These are phyloP conservation scores for Mesochorus sp. DNA, from an alignment of 2,888 invertebrate species.

Conservation along the genomic window DNA sequence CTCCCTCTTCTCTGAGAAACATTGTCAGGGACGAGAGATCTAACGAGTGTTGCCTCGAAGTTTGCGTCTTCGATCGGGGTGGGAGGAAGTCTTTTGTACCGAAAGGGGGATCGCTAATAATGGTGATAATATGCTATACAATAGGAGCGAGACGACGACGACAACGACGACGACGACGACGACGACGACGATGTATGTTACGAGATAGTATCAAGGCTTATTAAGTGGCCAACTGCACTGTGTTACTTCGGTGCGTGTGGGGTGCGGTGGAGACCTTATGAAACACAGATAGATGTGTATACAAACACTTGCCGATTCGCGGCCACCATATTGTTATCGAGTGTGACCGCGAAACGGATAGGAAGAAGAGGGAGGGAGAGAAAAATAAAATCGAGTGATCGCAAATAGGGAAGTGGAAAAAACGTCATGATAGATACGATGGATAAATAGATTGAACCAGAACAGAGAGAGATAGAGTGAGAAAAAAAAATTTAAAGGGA, in stretches of 20 bases:
- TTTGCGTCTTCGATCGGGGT: background rate
- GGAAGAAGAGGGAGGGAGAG: constrained; percentile 34
- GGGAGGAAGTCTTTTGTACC: background rate
- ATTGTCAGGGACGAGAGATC: background rate
- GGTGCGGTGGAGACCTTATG: too few species aligned
- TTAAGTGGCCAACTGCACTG: too few species aligned
- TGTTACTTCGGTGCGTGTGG: too few species aligned
- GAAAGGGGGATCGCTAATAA: constrained; percentile 8
- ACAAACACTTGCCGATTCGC: constrained; percentile 14
- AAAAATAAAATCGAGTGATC: background rate
- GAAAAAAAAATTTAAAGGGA: constrained; percentile 17
- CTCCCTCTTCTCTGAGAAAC: too few species aligned
- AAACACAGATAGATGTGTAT: too few species aligned
- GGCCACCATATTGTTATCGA: constrained; percentile 23
- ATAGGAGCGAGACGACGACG: too few species aligned
- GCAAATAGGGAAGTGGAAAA: constrained; percentile 26
- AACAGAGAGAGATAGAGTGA: constrained; percentile 12
- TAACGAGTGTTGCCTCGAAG: background rate
- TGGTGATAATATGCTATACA: background rate
- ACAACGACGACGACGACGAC: background rate
- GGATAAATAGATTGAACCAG: too few species aligned
- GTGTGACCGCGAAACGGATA: constrained; percentile 21
- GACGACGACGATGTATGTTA: background rate
- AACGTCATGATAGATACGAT: constrained; percentile 23
- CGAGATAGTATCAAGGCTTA: too few species aligned